Evolutionary conservation across 2,113 vertebrate species (phyloP).

Genomic region (Lasiurus borealis): DNA sequence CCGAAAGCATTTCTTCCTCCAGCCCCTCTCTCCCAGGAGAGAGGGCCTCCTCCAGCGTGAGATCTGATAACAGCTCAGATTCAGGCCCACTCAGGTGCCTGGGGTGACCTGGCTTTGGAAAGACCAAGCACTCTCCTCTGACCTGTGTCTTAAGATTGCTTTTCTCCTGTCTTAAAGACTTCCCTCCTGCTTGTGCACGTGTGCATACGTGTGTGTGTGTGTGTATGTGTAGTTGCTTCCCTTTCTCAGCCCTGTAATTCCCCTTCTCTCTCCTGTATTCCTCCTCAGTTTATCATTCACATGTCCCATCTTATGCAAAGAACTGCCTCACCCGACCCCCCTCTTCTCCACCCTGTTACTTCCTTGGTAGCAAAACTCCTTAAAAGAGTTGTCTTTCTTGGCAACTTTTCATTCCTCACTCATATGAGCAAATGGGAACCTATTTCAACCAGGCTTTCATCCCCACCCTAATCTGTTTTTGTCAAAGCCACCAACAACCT

Average conservation of each 20-base stretch:
- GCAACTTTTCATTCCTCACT: neutral
- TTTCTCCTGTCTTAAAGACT: neutral
- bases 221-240: neutral
- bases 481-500: neutral
- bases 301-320: neutral
- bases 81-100: neutral
- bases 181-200: neutral
- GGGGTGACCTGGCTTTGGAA: neutral
- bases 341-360: neutral
- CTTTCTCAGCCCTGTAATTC: neutral
- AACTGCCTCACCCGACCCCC: rapidly evolving
- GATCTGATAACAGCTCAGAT: too few species aligned
- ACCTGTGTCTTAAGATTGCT: neutral
- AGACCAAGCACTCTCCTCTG: neutral
- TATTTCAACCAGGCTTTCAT: neutral
- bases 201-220: rapidly evolving
- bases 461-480: rapidly evolving
- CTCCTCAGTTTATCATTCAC: neutral
- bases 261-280: too few species aligned
- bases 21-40: neutral
- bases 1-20: neutral
- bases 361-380: neutral
- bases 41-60: neutral
- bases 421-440: neutral
- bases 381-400: neutral